These are phyloP conservation scores for Drosophila limbata DNA, from an alignment of 2,888 invertebrate genomes.

Conservation along the genomic window DNA sequence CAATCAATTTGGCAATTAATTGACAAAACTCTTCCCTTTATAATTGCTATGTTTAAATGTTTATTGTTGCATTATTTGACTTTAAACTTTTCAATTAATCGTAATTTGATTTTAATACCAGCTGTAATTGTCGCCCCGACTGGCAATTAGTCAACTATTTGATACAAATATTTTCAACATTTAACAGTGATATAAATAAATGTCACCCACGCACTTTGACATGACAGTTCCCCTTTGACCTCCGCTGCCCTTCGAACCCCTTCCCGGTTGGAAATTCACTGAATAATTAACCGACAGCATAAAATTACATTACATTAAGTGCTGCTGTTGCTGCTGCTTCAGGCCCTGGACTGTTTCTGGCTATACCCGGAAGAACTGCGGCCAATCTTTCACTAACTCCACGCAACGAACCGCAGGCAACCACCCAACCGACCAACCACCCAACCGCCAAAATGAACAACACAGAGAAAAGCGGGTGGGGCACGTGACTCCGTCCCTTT, in stretches of 20 bases:
- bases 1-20: not conserved
- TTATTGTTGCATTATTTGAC: constrained; percentile 2
- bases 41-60: constrained; percentile 6
- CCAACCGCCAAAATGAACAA: constrained; percentile 10
- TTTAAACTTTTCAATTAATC: constrained; percentile 1
- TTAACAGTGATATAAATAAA: constrained; percentile 27
- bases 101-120: not conserved
- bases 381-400: constrained; percentile 68
- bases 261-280: constrained; percentile 42
- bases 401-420: constrained; percentile 27
- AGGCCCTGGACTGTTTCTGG: constrained; percentile 17
- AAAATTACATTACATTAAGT: constrained; percentile 76
- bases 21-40: not conserved
- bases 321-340: constrained; percentile 43
- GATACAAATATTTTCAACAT: constrained; percentile 24
- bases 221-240: constrained; percentile 17
- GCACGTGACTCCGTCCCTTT: constrained; percentile 45
- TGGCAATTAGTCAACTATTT: constrained; percentile 37
- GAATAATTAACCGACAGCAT: constrained; percentile 74
- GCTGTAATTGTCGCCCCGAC: constrained; percentile 13
- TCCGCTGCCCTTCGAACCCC: not conserved
- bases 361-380: constrained; percentile 55
- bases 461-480: constrained; percentile 9
- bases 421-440: not conserved
- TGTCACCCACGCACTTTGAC: constrained; percentile 38